These are phyloP conservation scores for Chitala chitala DNA, from an alignment of 2,113 vertebrate species.

Conservation along the genomic window DNA sequence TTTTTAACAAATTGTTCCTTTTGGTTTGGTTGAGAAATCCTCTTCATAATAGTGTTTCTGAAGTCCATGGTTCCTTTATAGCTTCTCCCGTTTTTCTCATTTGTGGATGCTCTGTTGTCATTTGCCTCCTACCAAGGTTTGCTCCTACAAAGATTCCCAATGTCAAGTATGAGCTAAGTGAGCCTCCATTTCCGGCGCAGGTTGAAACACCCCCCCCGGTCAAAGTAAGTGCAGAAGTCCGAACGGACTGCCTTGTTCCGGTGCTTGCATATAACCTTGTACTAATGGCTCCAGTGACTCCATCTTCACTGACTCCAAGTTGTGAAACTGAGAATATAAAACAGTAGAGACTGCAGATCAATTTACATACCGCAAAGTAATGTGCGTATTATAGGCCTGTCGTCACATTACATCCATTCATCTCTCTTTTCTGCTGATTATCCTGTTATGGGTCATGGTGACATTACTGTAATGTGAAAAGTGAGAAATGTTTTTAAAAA, in stretches of 20 bases:
- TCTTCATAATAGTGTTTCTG: too few relatives aligned
- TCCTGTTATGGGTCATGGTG: not conserved
- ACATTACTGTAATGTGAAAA: too few relatives aligned
- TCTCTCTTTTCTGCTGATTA: not conserved
- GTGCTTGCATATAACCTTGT: not conserved
- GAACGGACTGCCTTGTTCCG: not conserved
- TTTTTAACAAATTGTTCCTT: too few relatives aligned
- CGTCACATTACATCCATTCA: not conserved
- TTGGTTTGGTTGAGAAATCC: too few relatives aligned
- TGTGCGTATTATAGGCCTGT: not conserved
- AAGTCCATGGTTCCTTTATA: not conserved
- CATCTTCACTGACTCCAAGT: not conserved
- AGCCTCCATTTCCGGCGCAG: constrained; percentile 33
- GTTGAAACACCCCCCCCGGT: constrained; percentile 16
- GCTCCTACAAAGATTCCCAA: constrained; percentile 61
- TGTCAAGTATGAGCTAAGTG: constrained; percentile 60
- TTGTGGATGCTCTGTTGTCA: not conserved
- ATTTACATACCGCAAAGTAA: not conserved
- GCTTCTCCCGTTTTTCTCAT: not conserved
- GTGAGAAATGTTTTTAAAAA: not conserved
- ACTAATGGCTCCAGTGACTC: too few relatives aligned
- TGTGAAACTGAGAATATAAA: not conserved
- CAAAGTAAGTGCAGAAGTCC: constrained; percentile 41
- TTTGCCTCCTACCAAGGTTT: constrained; percentile 46
- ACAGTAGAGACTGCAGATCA: not conserved